phyloP scores from a whole-genome alignment of 2,797 vertebrate species.

The Nothura maculosa region DNA sequence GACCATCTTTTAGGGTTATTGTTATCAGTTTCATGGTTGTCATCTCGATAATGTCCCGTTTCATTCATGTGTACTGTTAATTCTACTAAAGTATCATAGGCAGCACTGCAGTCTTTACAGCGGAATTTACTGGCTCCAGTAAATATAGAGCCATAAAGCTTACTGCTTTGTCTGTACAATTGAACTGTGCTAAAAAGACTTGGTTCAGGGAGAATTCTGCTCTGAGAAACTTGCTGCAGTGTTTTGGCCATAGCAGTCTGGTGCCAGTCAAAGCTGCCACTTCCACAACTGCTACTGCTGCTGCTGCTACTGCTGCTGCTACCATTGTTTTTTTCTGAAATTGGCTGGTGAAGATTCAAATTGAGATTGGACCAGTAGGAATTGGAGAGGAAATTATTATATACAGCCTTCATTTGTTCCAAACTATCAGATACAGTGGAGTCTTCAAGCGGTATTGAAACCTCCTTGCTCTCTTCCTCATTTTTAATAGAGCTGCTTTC shows the following conservation, averaged over 20 bases:
- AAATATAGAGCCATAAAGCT: slow-evolving; percentile 98
- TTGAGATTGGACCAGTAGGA: slow-evolving; percentile 98
- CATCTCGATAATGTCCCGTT: slow-evolving; percentile 97
- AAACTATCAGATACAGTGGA: slow-evolving; percentile 92
- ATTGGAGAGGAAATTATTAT: slow-evolving; percentile 97
- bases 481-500: slow-evolving; percentile 95
- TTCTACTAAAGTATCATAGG: slow-evolving; percentile 97
- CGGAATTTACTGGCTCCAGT: slow-evolving; percentile 99
- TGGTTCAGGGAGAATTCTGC: slow-evolving; percentile 89
- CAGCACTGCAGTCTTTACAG: slow-evolving; percentile 98
- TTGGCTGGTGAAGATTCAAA: slow-evolving; percentile 91
- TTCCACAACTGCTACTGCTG: slow-evolving; percentile 95
- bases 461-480: slow-evolving; percentile 94
- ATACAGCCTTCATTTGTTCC: slow-evolving; percentile 99
- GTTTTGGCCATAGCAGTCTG: slow-evolving; percentile 97
- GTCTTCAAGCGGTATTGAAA: slow-evolving; percentile 85
- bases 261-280: slow-evolving; percentile 98
- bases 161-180: slow-evolving; percentile 97
- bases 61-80: slow-evolving; percentile 99
- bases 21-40: slow-evolving; percentile 96
- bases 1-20: slow-evolving; percentile 97
- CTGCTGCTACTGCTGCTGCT: slow-evolving; percentile 97
- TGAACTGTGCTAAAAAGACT: slow-evolving; percentile 99
- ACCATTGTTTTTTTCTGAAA: slow-evolving; percentile 89
- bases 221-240: slow-evolving; percentile 95